Evolutionary conservation across 2,888 invertebrate species (phyloP).

Genomic region (Lycocerus yunnanus): DNA sequence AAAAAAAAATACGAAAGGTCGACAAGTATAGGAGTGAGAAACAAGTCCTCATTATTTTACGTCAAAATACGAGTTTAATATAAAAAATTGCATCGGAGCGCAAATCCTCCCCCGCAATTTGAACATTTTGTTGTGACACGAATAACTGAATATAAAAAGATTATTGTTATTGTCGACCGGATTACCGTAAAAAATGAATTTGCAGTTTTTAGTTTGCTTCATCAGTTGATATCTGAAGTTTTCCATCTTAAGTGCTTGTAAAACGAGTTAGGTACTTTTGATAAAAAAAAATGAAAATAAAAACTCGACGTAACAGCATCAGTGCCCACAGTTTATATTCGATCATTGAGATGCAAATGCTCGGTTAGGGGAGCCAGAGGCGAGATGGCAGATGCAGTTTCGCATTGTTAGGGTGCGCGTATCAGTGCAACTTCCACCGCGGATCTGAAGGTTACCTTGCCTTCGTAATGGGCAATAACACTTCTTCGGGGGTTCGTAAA

Average conservation of each 20-base stretch:
- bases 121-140: neutral
- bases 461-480: slow-evolving; percentile 50
- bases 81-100: neutral
- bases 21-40: neutral
- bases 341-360: slow-evolving; percentile 49
- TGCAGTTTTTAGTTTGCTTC: neutral
- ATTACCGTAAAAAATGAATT: neutral
- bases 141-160: neutral
- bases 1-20: neutral
- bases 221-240: neutral
- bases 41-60: neutral
- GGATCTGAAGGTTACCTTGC: slow-evolving; percentile 25
- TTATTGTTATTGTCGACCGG: neutral
- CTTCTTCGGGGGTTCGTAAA: slow-evolving; percentile 53
- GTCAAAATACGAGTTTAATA: neutral
- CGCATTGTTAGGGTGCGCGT: slow-evolving; percentile 40
- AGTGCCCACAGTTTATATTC: slow-evolving; percentile 29
- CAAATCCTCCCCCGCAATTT: neutral
- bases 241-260: neutral
- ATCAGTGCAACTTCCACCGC: slow-evolving; percentile 28
- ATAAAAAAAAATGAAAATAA: neutral
- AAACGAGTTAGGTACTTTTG: neutral
- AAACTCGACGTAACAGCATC: neutral
- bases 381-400: slow-evolving; percentile 41
- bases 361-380: slow-evolving; percentile 42